Evolutionary conservation across 2,113 vertebrate species (phyloP).

Genomic region (Lipophrys pholis): DNA sequence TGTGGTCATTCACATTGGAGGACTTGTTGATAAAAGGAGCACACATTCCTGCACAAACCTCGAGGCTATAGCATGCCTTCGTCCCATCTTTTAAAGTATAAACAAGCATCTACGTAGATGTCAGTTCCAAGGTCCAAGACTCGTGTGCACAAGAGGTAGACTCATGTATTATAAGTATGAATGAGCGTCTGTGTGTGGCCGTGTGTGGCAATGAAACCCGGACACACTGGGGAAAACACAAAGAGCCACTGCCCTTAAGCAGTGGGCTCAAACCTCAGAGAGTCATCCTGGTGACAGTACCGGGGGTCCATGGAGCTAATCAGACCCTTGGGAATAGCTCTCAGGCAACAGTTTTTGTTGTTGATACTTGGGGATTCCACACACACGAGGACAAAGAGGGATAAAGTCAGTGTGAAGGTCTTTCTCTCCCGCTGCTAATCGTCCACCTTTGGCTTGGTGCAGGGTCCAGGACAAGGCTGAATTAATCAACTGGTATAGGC

Average conservation of each 20-base stretch:
- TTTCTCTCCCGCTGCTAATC: slow-evolving; percentile 26
- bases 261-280: slow-evolving; percentile 48
- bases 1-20: background rate
- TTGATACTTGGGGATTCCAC: slow-evolving; percentile 63
- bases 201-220: slow-evolving; percentile 24
- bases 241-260: slow-evolving; percentile 52
- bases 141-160: slow-evolving; percentile 12
- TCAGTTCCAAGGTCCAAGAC: slow-evolving; percentile 9
- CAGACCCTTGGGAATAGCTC: slow-evolving; percentile 70
- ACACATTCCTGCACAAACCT: slow-evolving; percentile 13
- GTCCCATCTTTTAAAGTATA: too few species aligned
- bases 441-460: slow-evolving; percentile 31
- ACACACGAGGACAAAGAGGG: slow-evolving; percentile 56
- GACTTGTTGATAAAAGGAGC: background rate
- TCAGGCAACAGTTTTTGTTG: slow-evolving; percentile 60
- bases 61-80: background rate
- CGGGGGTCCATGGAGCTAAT: slow-evolving; percentile 71
- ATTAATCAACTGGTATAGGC: slow-evolving; percentile 19
- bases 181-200: background rate
- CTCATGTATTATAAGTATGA: background rate
- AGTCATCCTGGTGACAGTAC: slow-evolving; percentile 51
- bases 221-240: slow-evolving; percentile 43
- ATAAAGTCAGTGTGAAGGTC: slow-evolving; percentile 60
- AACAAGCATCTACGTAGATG: too few species aligned
- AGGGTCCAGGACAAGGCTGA: slow-evolving; percentile 31